phyloP scores from a whole-genome alignment of 2,113 vertebrate genomes.

The Seriola rivoliana region DNA sequence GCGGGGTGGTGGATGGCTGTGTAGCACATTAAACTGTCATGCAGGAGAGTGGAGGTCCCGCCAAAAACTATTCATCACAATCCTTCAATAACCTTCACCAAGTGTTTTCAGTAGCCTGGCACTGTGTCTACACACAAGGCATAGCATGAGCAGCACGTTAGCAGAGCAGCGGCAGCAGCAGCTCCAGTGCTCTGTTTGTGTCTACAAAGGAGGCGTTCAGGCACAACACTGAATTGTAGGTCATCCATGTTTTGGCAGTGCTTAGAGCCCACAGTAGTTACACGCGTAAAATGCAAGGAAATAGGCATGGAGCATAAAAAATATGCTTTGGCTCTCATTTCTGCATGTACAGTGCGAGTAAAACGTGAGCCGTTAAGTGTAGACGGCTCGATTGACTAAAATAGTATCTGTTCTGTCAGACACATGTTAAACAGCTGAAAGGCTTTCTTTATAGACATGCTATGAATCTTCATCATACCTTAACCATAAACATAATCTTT shows the following conservation, averaged over 20 bases:
- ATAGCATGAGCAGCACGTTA: neutral
- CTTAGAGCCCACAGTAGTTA: neutral
- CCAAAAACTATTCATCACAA: neutral
- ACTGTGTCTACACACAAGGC: neutral
- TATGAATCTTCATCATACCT: neutral
- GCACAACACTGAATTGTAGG: neutral
- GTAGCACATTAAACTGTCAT: neutral
- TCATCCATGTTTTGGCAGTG: neutral
- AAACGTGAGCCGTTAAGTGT: neutral
- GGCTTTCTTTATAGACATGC: neutral
- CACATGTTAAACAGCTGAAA: neutral
- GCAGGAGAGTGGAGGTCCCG: neutral
- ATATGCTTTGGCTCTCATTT: neutral
- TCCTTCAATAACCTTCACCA: neutral
- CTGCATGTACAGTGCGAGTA: neutral
- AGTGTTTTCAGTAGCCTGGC: neutral
- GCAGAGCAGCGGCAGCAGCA: neutral
- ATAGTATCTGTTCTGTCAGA: neutral
- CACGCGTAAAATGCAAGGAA: neutral
- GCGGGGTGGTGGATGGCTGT: neutral
- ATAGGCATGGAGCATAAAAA: neutral
- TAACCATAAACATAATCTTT: too few species aligned
- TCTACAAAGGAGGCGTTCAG: neutral
- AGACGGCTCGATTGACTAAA: neutral
- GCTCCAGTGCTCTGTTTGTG: neutral